Evolutionary conservation across 2,797 vertebrate species (phyloP).

Genomic region (Tauraco hartlaubi): DNA sequence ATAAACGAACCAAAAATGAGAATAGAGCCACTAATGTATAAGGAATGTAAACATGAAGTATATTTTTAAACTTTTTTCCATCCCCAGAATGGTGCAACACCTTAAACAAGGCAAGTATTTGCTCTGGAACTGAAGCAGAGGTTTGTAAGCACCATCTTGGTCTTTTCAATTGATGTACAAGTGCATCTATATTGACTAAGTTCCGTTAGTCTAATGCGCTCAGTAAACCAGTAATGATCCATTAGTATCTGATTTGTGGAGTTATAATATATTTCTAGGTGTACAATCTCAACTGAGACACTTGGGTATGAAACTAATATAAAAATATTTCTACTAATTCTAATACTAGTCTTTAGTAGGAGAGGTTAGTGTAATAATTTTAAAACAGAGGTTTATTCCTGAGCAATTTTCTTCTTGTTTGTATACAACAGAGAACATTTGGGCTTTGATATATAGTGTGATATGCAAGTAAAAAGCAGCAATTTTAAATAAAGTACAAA

Average conservation of each 20-base stretch:
- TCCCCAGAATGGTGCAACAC: conserved; percentile 58
- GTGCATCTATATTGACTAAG: neutral
- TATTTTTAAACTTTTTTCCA: conserved; percentile 84
- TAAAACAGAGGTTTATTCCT: neutral
- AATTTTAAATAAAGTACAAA: neutral
- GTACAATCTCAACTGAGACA: neutral
- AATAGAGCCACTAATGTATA: conserved; percentile 29
- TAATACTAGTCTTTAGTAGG: neutral
- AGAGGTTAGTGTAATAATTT: neutral
- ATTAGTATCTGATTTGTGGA: neutral
- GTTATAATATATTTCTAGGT: neutral
- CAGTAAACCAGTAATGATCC: neutral
- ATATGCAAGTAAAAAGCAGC: neutral
- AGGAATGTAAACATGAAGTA: conserved; percentile 76
- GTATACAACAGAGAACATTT: neutral
- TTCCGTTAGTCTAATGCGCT: neutral
- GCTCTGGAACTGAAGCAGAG: neutral
- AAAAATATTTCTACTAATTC: neutral
- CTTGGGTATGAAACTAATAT: neutral
- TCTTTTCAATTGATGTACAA: neutral
- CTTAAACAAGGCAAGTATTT: conserved; percentile 66
- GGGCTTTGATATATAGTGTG: neutral
- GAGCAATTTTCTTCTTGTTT: neutral
- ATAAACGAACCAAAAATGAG: conserved; percentile 53
- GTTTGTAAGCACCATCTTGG: neutral